Evolutionary conservation across 2,888 invertebrate species (phyloP).

Genomic region (Resseliella maxima): DNA sequence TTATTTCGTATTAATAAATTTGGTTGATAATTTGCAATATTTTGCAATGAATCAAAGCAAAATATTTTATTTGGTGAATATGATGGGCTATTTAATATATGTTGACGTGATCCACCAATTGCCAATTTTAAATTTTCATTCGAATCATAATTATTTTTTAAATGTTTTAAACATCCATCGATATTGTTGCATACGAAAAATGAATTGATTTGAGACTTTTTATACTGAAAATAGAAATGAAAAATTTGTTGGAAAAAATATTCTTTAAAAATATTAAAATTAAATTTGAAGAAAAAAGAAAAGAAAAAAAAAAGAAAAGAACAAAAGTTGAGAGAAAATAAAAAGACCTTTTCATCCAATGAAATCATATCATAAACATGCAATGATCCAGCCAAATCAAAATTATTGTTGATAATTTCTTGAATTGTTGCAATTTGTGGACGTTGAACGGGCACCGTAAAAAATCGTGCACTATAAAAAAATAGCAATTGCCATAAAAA

Average conservation of each 20-base stretch:
- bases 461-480: slow-evolving; percentile 26
- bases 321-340: too few relatives aligned
- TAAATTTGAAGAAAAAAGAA: too few relatives aligned
- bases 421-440: slow-evolving; percentile 56
- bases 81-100: slow-evolving; percentile 55
- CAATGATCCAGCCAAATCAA: slow-evolving; percentile 42
- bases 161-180: slow-evolving; percentile 56
- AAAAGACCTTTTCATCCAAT: background rate
- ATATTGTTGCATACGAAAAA: slow-evolving; percentile 53
- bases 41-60: slow-evolving; percentile 57
- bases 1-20: slow-evolving; percentile 56
- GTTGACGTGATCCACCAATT: slow-evolving; percentile 56
- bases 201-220: background rate
- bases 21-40: slow-evolving; percentile 56
- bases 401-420: background rate
- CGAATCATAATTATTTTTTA: slow-evolving; percentile 17
- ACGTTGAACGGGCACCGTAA: slow-evolving; percentile 56
- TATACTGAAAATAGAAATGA: background rate
- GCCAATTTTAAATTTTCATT: too few relatives aligned
- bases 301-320: too few relatives aligned
- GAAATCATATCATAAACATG: background rate
- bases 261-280: too few relatives aligned
- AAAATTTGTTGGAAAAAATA: too few relatives aligned
- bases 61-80: slow-evolving; percentile 19
- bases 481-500: slow-evolving; percentile 55